Evolutionary conservation across 1,140 invertebrate species (phyloP).

Genomic region (Acromyrmex heyeri): DNA sequence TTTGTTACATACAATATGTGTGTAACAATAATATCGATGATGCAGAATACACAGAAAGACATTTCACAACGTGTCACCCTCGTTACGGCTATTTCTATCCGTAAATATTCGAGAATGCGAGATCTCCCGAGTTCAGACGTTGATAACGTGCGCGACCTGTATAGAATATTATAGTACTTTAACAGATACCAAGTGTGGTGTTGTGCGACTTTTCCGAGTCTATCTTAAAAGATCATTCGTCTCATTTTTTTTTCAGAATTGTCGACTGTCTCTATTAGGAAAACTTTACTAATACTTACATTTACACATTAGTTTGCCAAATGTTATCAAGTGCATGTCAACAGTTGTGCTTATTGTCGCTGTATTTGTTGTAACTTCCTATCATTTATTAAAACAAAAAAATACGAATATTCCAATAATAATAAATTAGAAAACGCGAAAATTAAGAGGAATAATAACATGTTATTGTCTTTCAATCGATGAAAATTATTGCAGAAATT

Average conservation of each 20-base stretch:
- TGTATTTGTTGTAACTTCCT: slow-evolving; percentile 43
- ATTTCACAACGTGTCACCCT: slow-evolving; percentile 26
- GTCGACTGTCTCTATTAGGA: not conserved
- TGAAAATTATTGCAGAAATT: not conserved
- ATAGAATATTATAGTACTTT: slow-evolving; percentile 17
- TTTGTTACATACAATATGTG: slow-evolving; percentile 35
- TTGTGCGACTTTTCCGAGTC: slow-evolving; percentile 46
- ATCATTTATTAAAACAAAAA: slow-evolving; percentile 34
- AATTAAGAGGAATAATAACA: not conserved
- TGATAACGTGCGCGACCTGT: slow-evolving; percentile 2
- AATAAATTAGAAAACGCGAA: not conserved
- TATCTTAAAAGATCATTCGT: slow-evolving; percentile 22
- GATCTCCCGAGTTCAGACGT: not conserved
- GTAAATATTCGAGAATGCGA: slow-evolving; percentile 15
- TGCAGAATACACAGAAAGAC: slow-evolving; percentile 53
- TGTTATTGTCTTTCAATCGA: slow-evolving; percentile 2
- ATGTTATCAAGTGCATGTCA: slow-evolving; percentile 57
- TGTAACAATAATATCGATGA: slow-evolving; percentile 37
- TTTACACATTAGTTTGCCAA: slow-evolving; percentile 20
- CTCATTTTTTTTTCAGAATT: not conserved
- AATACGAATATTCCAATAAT: not conserved
- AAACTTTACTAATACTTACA: slow-evolving; percentile 49
- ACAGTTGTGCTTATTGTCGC: slow-evolving; percentile 59
- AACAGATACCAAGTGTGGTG: slow-evolving; percentile 48
- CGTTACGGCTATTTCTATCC: slow-evolving; percentile 1